Evolutionary conservation across 2,797 vertebrate species (phyloP).

Genomic region (Alca torda): DNA sequence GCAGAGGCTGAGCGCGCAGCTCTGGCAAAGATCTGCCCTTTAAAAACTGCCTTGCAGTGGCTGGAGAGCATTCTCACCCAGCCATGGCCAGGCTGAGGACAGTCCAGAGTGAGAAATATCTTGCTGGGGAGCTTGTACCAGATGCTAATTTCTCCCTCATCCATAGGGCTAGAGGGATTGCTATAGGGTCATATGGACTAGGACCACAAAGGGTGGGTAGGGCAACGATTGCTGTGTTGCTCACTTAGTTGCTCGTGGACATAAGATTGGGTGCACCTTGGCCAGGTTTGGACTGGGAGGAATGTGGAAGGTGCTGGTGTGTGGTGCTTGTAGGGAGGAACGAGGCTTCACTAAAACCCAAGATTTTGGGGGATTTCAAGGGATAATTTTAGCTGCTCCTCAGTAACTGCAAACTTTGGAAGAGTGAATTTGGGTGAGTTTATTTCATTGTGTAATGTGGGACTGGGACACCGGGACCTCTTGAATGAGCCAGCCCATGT

Average conservation of each 20-base stretch:
- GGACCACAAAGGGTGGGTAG: not conserved
- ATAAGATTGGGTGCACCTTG: not conserved
- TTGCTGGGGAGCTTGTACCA: not conserved
- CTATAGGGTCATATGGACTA: not conserved
- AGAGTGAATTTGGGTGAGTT: not conserved
- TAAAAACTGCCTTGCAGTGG: not conserved
- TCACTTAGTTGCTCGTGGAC: not conserved
- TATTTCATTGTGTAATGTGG: not conserved
- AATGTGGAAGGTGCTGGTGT: not conserved
- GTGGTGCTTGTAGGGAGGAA: not conserved
- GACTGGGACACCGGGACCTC: not conserved
- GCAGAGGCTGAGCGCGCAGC: accelerated
- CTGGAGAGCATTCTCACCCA: not conserved
- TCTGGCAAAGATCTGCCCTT: not conserved
- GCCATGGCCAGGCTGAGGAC: not conserved
- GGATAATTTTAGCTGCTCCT: not conserved
- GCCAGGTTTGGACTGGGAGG: not conserved
- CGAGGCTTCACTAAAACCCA: not conserved
- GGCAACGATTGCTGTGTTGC: not conserved
- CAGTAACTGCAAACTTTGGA: not conserved
- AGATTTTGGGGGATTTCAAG: not conserved
- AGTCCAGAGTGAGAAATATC: not conserved
- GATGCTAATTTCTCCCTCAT: not conserved
- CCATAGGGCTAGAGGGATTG: not conserved
- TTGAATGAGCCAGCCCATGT: not conserved